phyloP scores from a whole-genome alignment of 2,888 invertebrate species.

The Baccha elongata region DNA sequence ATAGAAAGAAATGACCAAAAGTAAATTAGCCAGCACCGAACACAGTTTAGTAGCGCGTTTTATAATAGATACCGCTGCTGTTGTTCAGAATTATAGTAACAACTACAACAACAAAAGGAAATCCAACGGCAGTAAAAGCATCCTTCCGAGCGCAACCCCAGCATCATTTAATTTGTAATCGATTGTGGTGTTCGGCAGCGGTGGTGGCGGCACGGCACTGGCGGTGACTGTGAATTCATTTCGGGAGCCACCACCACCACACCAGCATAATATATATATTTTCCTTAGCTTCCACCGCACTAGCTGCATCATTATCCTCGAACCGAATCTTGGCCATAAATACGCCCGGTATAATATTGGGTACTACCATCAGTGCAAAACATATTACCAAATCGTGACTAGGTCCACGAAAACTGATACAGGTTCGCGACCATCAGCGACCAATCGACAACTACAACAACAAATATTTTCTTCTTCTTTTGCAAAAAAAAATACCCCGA shows the following conservation, averaged over 20 bases:
- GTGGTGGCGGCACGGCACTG: slow-evolving; percentile 16
- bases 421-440: slow-evolving; percentile 57
- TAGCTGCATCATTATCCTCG: slow-evolving; percentile 57
- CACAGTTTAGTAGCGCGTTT: slow-evolving; percentile 60
- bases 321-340: slow-evolving; percentile 71
- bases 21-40: slow-evolving; percentile 60
- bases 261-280: slow-evolving; percentile 34
- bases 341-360: slow-evolving; percentile 67
- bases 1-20: slow-evolving; percentile 56
- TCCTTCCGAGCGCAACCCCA: slow-evolving; percentile 70
- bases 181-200: slow-evolving; percentile 54
- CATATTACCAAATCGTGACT: slow-evolving; percentile 82
- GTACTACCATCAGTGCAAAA: slow-evolving; percentile 64
- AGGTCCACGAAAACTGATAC: slow-evolving; percentile 82
- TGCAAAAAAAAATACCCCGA: slow-evolving; percentile 47
- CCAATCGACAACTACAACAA: slow-evolving; percentile 59
- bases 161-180: slow-evolving; percentile 74
- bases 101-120: neutral
- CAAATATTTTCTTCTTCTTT: slow-evolving; percentile 22
- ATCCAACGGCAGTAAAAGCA: slow-evolving; percentile 40
- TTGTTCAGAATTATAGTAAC: neutral
- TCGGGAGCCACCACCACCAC: slow-evolving; percentile 66
- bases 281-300: neutral
- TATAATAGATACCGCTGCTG: slow-evolving; percentile 40
- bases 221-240: slow-evolving; percentile 68